phyloP scores from a whole-genome alignment of 2,113 vertebrate species.

The Sarotherodon lohbergeri region DNA sequence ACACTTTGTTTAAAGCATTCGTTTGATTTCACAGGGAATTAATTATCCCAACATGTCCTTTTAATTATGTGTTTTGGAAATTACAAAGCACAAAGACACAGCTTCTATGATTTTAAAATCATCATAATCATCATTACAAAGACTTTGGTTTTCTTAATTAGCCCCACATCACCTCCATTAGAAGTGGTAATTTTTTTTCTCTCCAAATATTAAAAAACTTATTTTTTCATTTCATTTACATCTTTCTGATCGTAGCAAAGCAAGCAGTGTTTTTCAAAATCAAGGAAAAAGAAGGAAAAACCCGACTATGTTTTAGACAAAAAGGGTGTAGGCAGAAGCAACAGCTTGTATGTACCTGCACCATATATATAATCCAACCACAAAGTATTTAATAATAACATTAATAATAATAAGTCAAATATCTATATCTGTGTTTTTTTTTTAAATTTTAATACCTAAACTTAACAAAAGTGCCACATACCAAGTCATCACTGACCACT shows the following conservation, averaged over 20 bases:
- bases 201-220: not conserved
- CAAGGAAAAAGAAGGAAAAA: not conserved
- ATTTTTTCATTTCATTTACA: not conserved
- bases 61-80: not conserved
- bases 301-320: accelerated
- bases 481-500: not conserved
- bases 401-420: not conserved
- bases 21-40: not conserved
- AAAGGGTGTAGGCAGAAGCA: not conserved
- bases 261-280: not conserved
- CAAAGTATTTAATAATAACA: not conserved
- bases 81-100: not conserved
- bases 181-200: not conserved
- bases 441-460: not conserved
- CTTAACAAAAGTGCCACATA: not conserved
- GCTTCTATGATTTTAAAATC: not conserved
- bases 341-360: not conserved
- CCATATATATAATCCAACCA: not conserved
- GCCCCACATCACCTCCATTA: not conserved
- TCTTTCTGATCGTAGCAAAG: not conserved
- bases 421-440: accelerated
- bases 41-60: not conserved
- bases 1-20: not conserved
- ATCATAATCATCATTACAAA: not conserved
- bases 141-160: not conserved